Percentiles rank a stretch among this genome's conserved stretches.
Evolutionary conservation across 2,797 vertebrate genomes (phyloP).

Genomic region (Adrianichthys oophorus): DNA sequence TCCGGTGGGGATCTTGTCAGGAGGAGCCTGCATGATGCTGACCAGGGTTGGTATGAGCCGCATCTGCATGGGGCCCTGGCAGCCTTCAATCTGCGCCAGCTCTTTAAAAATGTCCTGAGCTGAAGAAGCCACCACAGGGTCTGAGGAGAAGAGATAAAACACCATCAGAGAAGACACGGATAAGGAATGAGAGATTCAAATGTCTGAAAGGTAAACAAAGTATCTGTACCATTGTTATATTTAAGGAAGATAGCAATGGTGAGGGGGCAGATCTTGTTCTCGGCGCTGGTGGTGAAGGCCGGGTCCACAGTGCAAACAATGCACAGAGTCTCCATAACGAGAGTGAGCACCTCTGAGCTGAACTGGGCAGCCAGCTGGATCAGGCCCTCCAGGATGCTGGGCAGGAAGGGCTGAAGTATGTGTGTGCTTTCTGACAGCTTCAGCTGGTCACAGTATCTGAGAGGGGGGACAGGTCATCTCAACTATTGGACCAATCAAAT

Average conservation of each 20-base stretch:
- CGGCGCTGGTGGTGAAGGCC: slow-evolving; percentile 89
- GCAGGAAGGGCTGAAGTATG: slow-evolving; percentile 93
- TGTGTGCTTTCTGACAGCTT: slow-evolving; percentile 96
- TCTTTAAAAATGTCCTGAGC: slow-evolving; percentile 99
- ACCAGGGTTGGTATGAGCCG: slow-evolving; percentile 95
- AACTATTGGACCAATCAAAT: neutral
- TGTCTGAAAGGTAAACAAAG: too few species aligned
- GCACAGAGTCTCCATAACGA: slow-evolving; percentile 98
- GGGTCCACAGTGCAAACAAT: slow-evolving; percentile 97
- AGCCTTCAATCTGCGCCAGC: slow-evolving; percentile 94
- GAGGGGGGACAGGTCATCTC: too few species aligned
- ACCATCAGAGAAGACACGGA: slow-evolving; percentile 1
- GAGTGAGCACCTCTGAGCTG: slow-evolving; percentile 95
- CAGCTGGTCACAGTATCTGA: slow-evolving; percentile 96
- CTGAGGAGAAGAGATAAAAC: slow-evolving; percentile 63
- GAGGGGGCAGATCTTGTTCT: slow-evolving; percentile 98
- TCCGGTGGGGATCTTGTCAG: slow-evolving; percentile 95
- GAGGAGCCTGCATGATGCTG: slow-evolving; percentile 98
- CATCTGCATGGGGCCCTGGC: slow-evolving; percentile 97
- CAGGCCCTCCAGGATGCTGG: slow-evolving; percentile 92
- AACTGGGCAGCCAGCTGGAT: slow-evolving; percentile 97
- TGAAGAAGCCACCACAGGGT: slow-evolving; percentile 95
- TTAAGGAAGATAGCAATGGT: slow-evolving; percentile 98
- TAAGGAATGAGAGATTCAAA: neutral
- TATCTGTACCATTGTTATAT: slow-evolving; percentile 90